Evolutionary conservation across 2,888 invertebrate species (phyloP), one percentile per base, ranked within the genome.

Genomic region (Lumbricus terrestris): DNA sequence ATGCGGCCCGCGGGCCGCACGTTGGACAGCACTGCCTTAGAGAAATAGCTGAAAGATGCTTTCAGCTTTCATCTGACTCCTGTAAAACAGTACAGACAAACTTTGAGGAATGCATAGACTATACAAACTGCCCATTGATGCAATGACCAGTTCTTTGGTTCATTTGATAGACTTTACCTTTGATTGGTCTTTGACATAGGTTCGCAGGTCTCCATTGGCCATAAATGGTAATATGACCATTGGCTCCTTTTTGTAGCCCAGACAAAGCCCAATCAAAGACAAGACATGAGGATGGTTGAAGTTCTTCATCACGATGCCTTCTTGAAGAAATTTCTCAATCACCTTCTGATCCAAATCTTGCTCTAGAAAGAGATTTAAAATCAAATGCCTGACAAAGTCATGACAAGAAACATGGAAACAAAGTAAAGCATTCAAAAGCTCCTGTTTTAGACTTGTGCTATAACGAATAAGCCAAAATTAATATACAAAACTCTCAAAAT

Each of bases 261-360:
- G 94, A 91, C 95, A 95, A 38, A 96, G 95, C 29, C 96, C 96
- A 47, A 95, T 94, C 89, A 96, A 93, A 5, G 94, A 93, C 1
- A 96, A 93, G 2, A 96, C 95, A 93, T 96, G 95, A 5, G 94
- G 94, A 93, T 96, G 96, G 91, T 95, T 94, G 92, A 96, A 95
- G 92, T 95, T 95, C 92, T 95, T 95, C 96, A 96, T 96, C 88
- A 95, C 95, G 82, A 95, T 93, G 2, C 95, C 96, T 93, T 96
- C 96, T 88, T 95, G 94, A 82, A 96, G 93, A 92, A 96, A 96
- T 11, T 89, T 83, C 91, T 92, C 92, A 40, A 94, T 91, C 40
- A 93, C 92, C 34, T 93, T 93, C 34, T 92, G 93, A 88, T 94
- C 94, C 35, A 93, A 92, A 89, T 92, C 92, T 38, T 93, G 92